Evolutionary conservation across 2,888 invertebrate genomes (phyloP), one percentile per base, ranked within the genome.

Genomic region (Platerodrilus igneus): DNA sequence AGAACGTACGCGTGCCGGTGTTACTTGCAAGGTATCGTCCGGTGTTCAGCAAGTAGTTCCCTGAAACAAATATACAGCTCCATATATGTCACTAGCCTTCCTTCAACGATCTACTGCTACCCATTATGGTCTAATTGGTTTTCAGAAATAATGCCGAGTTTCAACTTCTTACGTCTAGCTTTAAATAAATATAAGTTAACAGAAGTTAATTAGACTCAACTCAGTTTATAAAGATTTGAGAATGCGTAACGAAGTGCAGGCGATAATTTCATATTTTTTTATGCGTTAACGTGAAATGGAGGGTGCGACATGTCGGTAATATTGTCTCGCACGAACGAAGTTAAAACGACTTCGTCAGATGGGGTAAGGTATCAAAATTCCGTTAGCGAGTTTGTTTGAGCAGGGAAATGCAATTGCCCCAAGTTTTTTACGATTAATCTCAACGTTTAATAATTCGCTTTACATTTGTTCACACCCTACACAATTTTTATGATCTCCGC

Each of bases 51-150:
- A 29, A 28, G 37, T 63, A 62, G 66, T 62, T 68, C 64, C 67
- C 65, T 57, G 66, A 68, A 68, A 67, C 66, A 68, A 68, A 67
- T 67, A n/a, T n/a, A 61, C 66, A 63, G 59, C 57, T 60, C 66
- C 66, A 58, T 67, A 67, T 67, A 68, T 61, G 66, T 63, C 62
- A 63, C 60, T 61, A 63, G 62, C 63, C 64, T 66, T 63, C 64
- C 64, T 65, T 63, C 66, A 61, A 61, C 64, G 64, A 66, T 65
- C 64, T 60, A 61, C 65, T 60, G 58, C 63, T 64, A 61, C 68
- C 68, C 63, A 66, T 67, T 68, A 68, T 66, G 67, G 67, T 66
- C 66, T 68, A 68, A 68, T 68, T 67, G 68, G 64, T 67, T 68
- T 67, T 64, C 58, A 65, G 67, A 67, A 67, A 62, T 59, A 63